phyloP scores from a whole-genome alignment of 2,113 vertebrate species.

The Thunnus thynnus region DNA sequence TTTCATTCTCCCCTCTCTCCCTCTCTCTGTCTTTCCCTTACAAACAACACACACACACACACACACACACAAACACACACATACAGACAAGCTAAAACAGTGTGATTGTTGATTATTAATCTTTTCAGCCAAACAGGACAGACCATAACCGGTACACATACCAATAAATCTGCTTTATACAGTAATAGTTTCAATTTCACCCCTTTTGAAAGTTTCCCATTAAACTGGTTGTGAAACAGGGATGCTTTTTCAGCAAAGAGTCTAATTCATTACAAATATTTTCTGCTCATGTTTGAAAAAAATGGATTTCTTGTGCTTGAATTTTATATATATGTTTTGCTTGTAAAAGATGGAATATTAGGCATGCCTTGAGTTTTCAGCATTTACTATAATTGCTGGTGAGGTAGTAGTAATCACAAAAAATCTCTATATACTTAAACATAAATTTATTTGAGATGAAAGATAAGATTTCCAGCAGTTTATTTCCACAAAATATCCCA shows the following conservation, averaged over 20 bases:
- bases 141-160: slow-evolving; percentile 58
- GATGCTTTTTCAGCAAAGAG: slow-evolving; percentile 38
- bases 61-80: background rate
- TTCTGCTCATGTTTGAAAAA: slow-evolving; percentile 55
- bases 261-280: slow-evolving; percentile 60
- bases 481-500: slow-evolving; percentile 10
- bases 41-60: background rate
- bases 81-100: slow-evolving; percentile 31
- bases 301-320: slow-evolving; percentile 60
- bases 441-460: slow-evolving; percentile 19
- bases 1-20: slow-evolving; percentile 27
- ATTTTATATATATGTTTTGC: slow-evolving; percentile 59
- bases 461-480: slow-evolving; percentile 30
- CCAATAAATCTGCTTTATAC: slow-evolving; percentile 55
- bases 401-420: slow-evolving; percentile 34
- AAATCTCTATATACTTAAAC: slow-evolving; percentile 24
- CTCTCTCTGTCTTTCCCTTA: background rate
- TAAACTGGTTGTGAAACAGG: slow-evolving; percentile 43
- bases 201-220: slow-evolving; percentile 56
- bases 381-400: slow-evolving; percentile 44
- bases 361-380: slow-evolving; percentile 46
- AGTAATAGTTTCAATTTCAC: slow-evolving; percentile 59
- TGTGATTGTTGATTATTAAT: slow-evolving; percentile 52
- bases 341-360: slow-evolving; percentile 38
- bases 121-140: slow-evolving; percentile 48